Conservation (phyloP, 1,140 invertebrate species). For the Bombyx mandarina region DNA sequence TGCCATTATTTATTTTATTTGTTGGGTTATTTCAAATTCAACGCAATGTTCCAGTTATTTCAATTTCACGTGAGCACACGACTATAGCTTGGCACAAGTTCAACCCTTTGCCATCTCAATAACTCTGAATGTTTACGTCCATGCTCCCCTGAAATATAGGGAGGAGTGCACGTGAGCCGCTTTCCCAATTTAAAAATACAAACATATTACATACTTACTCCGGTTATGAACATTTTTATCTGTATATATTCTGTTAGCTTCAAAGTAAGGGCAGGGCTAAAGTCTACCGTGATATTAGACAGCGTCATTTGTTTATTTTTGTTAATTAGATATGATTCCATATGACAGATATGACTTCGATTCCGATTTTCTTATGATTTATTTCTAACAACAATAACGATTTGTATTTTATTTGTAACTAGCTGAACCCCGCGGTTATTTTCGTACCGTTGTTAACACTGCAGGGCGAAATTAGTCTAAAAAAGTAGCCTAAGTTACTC, state of each 20-base stretch:
- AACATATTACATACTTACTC: conserved; percentile 4
- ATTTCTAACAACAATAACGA: too few relatives aligned
- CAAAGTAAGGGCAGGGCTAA: background rate
- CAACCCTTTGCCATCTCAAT: conserved; percentile 22
- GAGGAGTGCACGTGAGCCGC: conserved; percentile 15
- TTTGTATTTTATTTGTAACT: too few relatives aligned
- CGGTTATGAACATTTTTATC: background rate
- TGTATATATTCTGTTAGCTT: conserved; percentile 1
- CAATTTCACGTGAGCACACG: conserved; percentile 1
- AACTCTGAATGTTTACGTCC: conserved; percentile 28
- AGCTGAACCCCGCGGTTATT: too few relatives aligned
- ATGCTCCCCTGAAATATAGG: conserved; percentile 17
- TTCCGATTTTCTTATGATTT: too few relatives aligned
- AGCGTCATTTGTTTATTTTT: too few relatives aligned
- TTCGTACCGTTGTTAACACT: too few relatives aligned
- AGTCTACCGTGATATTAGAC: too few relatives aligned
- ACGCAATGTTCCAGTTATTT: conserved; percentile 2
- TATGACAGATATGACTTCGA: too few relatives aligned
- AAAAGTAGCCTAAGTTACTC: too few relatives aligned
- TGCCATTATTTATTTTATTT: background rate
- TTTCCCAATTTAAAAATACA: conserved; percentile 9
- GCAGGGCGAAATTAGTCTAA: too few relatives aligned
- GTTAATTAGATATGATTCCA: too few relatives aligned
- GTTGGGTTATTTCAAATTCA: background rate
- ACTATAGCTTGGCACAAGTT: conserved; percentile 21